phyloP scores from a whole-genome alignment of 2,888 invertebrate genomes.

The Lithophane semibrunnea region DNA sequence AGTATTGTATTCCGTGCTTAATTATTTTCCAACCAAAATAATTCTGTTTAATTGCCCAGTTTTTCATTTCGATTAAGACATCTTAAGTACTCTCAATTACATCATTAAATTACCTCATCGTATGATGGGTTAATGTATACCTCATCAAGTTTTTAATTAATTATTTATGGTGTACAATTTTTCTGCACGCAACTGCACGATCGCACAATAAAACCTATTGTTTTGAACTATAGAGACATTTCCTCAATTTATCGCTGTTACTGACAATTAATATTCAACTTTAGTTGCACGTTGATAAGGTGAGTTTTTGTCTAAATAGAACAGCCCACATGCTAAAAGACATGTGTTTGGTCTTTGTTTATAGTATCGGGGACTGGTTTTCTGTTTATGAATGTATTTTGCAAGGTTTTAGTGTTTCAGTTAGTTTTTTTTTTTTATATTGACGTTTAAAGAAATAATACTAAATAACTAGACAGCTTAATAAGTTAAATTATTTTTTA shows the following conservation, averaged over 20 bases:
- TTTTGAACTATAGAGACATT: slow-evolving; percentile 58
- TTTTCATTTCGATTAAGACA: slow-evolving; percentile 34
- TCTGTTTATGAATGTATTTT: slow-evolving; percentile 36
- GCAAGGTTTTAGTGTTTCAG: slow-evolving; percentile 13
- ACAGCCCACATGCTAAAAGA: slow-evolving; percentile 59
- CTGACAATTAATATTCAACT: slow-evolving; percentile 30
- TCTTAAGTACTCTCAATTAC: slow-evolving; percentile 30
- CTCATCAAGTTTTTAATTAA: slow-evolving; percentile 22
- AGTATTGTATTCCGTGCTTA: slow-evolving; percentile 21
- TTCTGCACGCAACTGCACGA: slow-evolving; percentile 53
- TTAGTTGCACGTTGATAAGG: neutral
- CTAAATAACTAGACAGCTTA: no score
- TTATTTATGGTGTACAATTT: slow-evolving; percentile 23
- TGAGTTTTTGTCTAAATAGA: slow-evolving; percentile 17
- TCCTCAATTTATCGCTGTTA: slow-evolving; percentile 52
- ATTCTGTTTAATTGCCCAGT: slow-evolving; percentile 16
- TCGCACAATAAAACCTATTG: slow-evolving; percentile 48
- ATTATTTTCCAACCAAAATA: slow-evolving; percentile 31
- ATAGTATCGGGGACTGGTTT: slow-evolving; percentile 45
- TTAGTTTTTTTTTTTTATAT: neutral
- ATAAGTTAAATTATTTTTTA: neutral
- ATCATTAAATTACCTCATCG: slow-evolving; percentile 17
- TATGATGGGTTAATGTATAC: neutral
- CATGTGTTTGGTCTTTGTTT: slow-evolving; percentile 65
- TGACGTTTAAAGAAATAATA: neutral